These are phyloP conservation scores for Ericerus pela DNA, from an alignment of 1,140 invertebrate genomes.

Conservation along the genomic window DNA sequence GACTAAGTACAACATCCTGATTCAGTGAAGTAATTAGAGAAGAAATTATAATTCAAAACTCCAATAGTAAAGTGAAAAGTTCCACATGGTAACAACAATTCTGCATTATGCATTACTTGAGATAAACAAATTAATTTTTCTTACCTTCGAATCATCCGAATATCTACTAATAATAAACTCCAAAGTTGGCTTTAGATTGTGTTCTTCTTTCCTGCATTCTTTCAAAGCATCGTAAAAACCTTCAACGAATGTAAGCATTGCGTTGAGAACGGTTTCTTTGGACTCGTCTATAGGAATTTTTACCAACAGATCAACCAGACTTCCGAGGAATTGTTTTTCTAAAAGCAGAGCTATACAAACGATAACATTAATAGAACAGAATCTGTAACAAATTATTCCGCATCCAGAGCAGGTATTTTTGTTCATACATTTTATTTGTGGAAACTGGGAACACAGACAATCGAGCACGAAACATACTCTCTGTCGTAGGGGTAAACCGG, in stretches of 20 bases:
- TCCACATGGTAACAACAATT: too few relatives aligned
- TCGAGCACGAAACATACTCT: constrained; percentile 4
- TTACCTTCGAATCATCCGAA: too few relatives aligned
- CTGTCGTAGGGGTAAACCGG: neutral
- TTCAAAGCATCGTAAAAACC: constrained; percentile 2
- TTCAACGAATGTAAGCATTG: constrained; percentile 1
- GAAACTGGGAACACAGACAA: neutral
- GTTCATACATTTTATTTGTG: constrained; percentile 1
- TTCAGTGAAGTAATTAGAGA: too few relatives aligned
- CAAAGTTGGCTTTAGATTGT: neutral
- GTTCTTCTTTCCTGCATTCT: constrained; percentile 1
- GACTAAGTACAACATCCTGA: too few relatives aligned
- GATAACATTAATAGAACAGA: neutral
- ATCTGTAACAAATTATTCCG: too few relatives aligned
- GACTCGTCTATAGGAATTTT: neutral
- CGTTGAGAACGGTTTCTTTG: constrained; percentile 1
- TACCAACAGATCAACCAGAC: neutral
- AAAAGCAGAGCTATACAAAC: neutral
- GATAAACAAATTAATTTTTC: too few relatives aligned
- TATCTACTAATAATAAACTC: neutral
- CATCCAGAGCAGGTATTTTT: too few relatives aligned
- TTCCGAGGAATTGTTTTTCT: neutral
- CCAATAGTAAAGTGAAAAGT: too few relatives aligned
- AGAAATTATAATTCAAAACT: too few relatives aligned
- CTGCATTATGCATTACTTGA: too few relatives aligned